Conservation (phyloP, 2,113 vertebrate species). For the Tetrao urogallus region DNA sequence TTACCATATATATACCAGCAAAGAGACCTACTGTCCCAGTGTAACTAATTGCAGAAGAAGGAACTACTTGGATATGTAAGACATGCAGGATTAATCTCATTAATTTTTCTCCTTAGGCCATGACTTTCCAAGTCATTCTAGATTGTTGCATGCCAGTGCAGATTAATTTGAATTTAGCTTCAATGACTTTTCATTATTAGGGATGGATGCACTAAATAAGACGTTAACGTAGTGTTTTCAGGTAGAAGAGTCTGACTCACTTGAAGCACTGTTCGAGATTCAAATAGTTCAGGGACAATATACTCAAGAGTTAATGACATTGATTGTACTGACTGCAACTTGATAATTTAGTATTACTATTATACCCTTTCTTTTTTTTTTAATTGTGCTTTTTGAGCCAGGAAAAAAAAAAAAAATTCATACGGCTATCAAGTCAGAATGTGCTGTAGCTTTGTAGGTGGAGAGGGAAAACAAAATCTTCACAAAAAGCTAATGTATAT, state of each 20-base stretch:
- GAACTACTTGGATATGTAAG: neutral
- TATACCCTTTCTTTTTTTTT: neutral
- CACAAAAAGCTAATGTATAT: neutral
- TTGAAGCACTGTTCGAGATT: constrained; percentile 44
- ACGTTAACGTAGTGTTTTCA: constrained; percentile 59
- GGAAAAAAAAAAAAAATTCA: neutral
- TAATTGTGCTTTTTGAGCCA: neutral
- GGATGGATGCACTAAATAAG: constrained; percentile 17
- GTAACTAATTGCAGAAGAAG: neutral
- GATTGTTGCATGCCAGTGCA: constrained; percentile 6
- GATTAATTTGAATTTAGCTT: constrained; percentile 58
- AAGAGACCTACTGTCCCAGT: neutral
- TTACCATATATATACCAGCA: neutral
- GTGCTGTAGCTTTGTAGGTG: neutral
- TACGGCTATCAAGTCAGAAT: neutral
- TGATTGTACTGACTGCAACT: constrained; percentile 6
- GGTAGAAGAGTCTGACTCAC: constrained; percentile 3
- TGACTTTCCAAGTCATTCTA: constrained; percentile 22
- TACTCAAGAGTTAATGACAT: constrained; percentile 15
- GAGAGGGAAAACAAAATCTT: neutral
- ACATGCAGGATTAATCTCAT: constrained; percentile 25
- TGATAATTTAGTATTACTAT: neutral
- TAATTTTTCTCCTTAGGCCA: constrained; percentile 16
- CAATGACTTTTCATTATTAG: constrained; percentile 56
- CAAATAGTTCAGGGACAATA: constrained; percentile 29